Conservation (phyloP, 1,140 invertebrate genomes). For the Cydia fagiglandana region DNA sequence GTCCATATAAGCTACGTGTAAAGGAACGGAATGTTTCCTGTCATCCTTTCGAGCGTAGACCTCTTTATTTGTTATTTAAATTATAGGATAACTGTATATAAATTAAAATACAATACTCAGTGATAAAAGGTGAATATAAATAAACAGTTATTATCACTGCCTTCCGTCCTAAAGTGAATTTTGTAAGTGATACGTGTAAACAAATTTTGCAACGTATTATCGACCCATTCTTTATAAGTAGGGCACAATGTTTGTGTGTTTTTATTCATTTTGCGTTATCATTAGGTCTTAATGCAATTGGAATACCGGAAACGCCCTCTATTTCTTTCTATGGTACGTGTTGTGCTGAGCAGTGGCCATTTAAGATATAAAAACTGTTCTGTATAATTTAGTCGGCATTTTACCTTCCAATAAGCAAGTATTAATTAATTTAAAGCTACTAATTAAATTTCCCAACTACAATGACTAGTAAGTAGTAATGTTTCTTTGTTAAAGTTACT, state of each 20-base stretch:
- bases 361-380: not conserved
- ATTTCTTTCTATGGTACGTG: not conserved
- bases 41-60: not conserved
- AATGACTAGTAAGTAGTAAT: not conserved
- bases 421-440: not conserved
- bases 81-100: constrained; percentile 17
- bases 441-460: not conserved
- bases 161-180: not conserved
- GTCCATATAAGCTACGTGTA: not conserved
- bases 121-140: constrained; percentile 31
- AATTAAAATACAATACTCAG: not conserved
- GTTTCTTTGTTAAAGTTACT: not conserved
- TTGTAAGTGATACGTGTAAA: not conserved
- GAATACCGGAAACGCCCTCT: constrained; percentile 14
- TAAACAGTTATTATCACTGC: constrained; percentile 7
- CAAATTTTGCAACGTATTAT: constrained; percentile 29
- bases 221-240: constrained; percentile 19
- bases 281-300: not conserved
- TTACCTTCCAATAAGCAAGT: not conserved
- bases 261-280: constrained; percentile 21
- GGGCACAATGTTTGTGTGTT: constrained; percentile 20
- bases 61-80: constrained; percentile 24
- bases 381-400: not conserved
- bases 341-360: not conserved
- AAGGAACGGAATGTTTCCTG: constrained; percentile 22